phyloP scores from a whole-genome alignment of 64 coral and sea anemone genomes.

The Montipora capricornis region DNA sequence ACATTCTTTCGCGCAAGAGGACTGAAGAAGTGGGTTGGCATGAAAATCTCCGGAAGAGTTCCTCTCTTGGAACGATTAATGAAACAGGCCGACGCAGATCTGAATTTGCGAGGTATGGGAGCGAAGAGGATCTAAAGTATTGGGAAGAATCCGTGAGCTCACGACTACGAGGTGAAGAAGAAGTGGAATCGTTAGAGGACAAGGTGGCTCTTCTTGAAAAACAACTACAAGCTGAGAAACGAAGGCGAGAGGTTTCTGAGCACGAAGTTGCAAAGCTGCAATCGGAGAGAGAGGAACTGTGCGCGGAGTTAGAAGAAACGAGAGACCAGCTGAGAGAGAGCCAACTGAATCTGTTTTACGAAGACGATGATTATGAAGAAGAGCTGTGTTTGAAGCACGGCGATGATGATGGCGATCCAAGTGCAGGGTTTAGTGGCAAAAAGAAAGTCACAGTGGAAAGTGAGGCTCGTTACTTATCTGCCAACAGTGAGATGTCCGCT shows the following conservation, averaged over 20 bases:
- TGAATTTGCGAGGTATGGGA: neutral
- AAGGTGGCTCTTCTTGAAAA: slow-evolving; percentile 48
- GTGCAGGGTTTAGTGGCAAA: neutral
- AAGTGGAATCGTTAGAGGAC: slow-evolving; percentile 4
- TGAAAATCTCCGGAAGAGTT: neutral
- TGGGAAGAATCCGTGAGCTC: neutral
- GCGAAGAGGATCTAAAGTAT: neutral
- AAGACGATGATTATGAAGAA: neutral
- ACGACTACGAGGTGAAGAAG: neutral
- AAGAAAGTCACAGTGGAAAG: neutral
- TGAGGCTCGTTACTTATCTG: neutral
- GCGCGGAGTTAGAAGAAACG: slow-evolving; percentile 49
- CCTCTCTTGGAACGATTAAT: slow-evolving; percentile 17
- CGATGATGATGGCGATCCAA: neutral
- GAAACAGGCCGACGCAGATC: neutral
- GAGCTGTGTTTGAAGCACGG: neutral
- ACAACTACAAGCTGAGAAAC: slow-evolving; percentile 35
- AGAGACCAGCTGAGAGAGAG: slow-evolving; percentile 25
- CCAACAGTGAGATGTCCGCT: neutral
- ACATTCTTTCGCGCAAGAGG: neutral
- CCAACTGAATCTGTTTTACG: slow-evolving; percentile 31
- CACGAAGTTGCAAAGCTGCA: slow-evolving; percentile 60
- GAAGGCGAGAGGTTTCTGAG: slow-evolving; percentile 44
- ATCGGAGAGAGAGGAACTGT: slow-evolving; percentile 33
- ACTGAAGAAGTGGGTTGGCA: neutral